Evolutionary conservation across 2,797 vertebrate genomes (phyloP), one percentile per base, ranked within the genome.

Genomic region (Agapornis canus): DNA sequence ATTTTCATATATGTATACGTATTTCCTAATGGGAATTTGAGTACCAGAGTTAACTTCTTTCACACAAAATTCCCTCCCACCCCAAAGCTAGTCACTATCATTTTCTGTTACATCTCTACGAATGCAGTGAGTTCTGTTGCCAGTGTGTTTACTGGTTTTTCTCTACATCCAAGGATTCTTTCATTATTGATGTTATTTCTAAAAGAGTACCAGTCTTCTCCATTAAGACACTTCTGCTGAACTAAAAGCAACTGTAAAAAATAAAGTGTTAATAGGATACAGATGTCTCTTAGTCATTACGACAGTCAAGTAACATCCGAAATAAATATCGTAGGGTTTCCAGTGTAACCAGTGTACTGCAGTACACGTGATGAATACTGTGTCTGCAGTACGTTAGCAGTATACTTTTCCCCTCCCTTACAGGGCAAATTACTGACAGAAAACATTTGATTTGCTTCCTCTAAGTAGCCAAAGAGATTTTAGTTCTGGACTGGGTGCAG

Each of bases 111-210:
- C 31, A 93, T 91, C 22, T 86, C 35, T 76, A 42, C 29, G 88
- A 93, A 56, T 88, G 68, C 47, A 66, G 43, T 0, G 13, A 92
- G 71, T 84, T 93, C 81, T 90, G 78, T 76, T 96, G 93, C 93
- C 91, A 96, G 3, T 90, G 87, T 88, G 57, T 86, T 80, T 79
- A 59, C 90, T 94, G 91, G 84, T 80, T 95, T 96, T 90, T 76
- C 80, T 86, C 83, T 75, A 43, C 73, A 79, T 94, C 92, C 94
- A 90, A 92, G 76, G 64, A 71, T 93, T 95, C 92, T 92, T 96
- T 80, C 81, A 93, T 95, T 94, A 96, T 96, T 96, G 49, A 95
- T 96, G 81, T 83, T 71, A 51, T 82, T 96, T 94, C 79, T 85
- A 85, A 87, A 94, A 92, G 61, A 70, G 89, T 85, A 84, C 72